Percentiles rank a stretch among this genome's conserved stretches.
Evolutionary conservation across 2,113 vertebrate species (phyloP).

Genomic region (Nansenia antarctica): DNA sequence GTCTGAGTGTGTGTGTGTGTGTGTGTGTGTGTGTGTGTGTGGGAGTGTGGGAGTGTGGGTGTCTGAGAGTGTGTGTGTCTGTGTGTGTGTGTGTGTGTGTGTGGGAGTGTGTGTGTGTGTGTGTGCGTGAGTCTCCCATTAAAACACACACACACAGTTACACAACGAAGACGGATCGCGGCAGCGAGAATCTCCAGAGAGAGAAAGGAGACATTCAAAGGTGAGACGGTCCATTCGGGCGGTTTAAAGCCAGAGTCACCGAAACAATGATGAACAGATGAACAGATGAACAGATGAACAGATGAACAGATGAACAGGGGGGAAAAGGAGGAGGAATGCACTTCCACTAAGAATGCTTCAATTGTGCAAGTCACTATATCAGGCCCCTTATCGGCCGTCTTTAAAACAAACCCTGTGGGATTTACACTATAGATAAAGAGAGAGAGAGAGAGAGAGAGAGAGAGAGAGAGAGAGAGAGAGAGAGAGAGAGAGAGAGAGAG

Average conservation of each 20-base stretch:
- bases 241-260: no score
- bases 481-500: no score
- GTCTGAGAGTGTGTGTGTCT: background rate
- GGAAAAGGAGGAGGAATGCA: constrained; percentile 1
- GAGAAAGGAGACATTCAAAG: background rate
- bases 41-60: background rate
- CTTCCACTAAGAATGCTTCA: constrained; percentile 2
- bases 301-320: background rate
- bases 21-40: background rate
- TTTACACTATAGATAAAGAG: constrained; percentile 10
- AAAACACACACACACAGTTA: background rate
- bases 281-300: constrained; percentile 1
- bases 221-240: no score
- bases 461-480: no score
- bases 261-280: no score
- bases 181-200: no score
- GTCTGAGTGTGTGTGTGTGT: background rate
- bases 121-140: background rate
- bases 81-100: background rate
- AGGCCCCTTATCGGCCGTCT: constrained; percentile 10
- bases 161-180: no score
- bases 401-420: constrained; percentile 14
- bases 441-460: no score
- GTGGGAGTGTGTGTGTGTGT: no score
- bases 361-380: constrained; percentile 21